These are phyloP conservation scores for Lycophotia porphyrea DNA, from an alignment of 2,888 invertebrate genomes.

Conservation along the genomic window DNA sequence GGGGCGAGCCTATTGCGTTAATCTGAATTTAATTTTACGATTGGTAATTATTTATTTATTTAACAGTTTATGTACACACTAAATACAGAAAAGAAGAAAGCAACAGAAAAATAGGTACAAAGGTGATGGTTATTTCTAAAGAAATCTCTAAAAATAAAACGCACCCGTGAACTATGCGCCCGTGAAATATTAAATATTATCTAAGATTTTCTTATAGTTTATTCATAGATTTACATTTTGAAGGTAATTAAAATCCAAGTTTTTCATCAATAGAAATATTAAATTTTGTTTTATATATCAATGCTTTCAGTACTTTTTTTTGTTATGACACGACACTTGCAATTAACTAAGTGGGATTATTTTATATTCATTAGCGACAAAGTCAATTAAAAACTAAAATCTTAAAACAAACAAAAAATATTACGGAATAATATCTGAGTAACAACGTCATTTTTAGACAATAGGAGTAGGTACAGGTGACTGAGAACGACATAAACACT, in stretches of 20 bases:
- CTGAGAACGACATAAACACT: slow-evolving; percentile 39
- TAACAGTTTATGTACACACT: too few relatives aligned
- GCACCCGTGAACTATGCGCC: too few relatives aligned
- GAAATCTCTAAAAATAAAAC: too few relatives aligned
- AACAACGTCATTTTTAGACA: slow-evolving; percentile 20
- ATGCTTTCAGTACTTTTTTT: neutral
- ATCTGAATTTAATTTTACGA: neutral
- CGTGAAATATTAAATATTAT: too few relatives aligned
- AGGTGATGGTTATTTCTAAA: too few relatives aligned
- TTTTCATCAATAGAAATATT: too few relatives aligned
- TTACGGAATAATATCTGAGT: neutral
- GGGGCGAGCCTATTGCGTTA: neutral
- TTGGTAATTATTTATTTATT: too few relatives aligned
- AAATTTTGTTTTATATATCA: too few relatives aligned
- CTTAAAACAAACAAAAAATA: neutral
- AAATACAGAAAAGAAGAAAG: too few relatives aligned
- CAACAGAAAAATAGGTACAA: too few relatives aligned
- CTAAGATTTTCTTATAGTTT: too few relatives aligned
- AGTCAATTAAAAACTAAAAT: neutral
- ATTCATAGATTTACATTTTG: neutral
- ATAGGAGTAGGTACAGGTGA: slow-evolving; percentile 9
- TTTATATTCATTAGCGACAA: neutral
- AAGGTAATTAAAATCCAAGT: neutral
- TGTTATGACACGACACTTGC: neutral
- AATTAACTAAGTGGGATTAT: neutral